phyloP scores from a whole-genome alignment of 2,113 vertebrate genomes.

The Sprattus sprattus region DNA sequence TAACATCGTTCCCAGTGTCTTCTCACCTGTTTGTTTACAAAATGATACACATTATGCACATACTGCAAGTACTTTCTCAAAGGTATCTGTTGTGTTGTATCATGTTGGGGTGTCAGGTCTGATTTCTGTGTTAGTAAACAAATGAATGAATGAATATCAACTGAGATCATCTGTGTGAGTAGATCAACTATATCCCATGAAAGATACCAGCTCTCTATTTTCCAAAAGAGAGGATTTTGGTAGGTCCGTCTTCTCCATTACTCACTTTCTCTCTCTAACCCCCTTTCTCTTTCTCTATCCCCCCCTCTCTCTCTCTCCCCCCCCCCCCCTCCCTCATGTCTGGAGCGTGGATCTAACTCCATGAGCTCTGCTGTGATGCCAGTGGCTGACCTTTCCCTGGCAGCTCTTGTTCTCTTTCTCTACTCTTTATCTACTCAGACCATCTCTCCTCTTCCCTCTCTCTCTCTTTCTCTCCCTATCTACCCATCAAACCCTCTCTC shows the following conservation, averaged over 20 bases:
- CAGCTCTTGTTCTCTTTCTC: background rate
- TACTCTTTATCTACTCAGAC: background rate
- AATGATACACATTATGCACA: background rate
- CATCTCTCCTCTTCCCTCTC: background rate
- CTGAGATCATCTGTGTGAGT: background rate
- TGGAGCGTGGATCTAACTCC: background rate
- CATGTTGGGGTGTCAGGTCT: background rate
- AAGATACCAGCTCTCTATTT: background rate
- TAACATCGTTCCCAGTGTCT: background rate
- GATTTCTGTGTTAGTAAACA: background rate
- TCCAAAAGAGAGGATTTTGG: background rate
- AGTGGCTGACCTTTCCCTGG: slow-evolving; percentile 25
- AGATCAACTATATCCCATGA: too few relatives aligned
- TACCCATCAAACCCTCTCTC: background rate
- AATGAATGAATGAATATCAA: background rate
- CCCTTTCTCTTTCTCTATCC: background rate
- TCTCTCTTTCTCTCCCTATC: background rate
- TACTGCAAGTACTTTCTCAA: too few relatives aligned
- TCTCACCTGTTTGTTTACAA: background rate
- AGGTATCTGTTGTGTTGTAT: background rate
- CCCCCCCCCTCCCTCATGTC: slow-evolving; percentile 1
- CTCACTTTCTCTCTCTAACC: background rate
- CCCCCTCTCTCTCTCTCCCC: background rate
- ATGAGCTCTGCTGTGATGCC: slow-evolving; percentile 18
- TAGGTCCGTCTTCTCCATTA: too few relatives aligned